A percentile compares a stretch with the other conserved stretches of the same genome.
Conservation (phyloP, 2,113 vertebrate species). For the Amazona guildingii region DNA sequence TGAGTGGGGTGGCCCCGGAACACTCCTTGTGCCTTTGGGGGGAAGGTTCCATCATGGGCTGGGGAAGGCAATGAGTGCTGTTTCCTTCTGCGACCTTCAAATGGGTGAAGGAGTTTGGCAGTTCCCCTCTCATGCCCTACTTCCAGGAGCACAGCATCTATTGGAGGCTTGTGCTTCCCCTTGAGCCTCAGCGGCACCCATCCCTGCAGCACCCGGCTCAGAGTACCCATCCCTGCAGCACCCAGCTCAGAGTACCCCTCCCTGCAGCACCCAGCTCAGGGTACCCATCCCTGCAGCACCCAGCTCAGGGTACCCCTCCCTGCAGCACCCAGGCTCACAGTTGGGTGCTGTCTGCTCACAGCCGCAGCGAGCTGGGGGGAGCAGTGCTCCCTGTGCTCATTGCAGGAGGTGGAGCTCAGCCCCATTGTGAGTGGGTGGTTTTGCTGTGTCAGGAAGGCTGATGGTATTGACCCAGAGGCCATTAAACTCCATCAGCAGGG, state of each 20-base stretch:
- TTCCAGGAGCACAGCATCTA: accelerated
- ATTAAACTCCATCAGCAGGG: background rate
- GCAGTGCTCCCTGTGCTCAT: accelerated
- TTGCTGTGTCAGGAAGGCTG: slow-evolving; percentile 14
- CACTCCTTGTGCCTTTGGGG: no score
- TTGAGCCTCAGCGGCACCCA: background rate
- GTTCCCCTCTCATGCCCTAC: background rate
- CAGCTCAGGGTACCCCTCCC: background rate
- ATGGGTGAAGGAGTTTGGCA: background rate
- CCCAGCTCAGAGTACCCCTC: background rate
- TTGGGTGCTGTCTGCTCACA: background rate
- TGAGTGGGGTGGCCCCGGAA: accelerated
- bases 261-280: no score
- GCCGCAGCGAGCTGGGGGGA: accelerated
- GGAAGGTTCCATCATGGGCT: background rate
- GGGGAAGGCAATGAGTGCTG: background rate
- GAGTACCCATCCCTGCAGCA: no score
- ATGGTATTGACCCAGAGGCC: background rate
- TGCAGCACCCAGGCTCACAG: background rate
- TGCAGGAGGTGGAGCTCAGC: background rate
- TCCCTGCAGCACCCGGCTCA: background rate
- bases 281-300: background rate
- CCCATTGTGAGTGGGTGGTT: accelerated
- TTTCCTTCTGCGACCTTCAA: background rate
- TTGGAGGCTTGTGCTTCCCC: background rate